Base-by-base conservation (phyloP, 2,113 vertebrate genomes). In the Rutilus rutilus region DNA sequence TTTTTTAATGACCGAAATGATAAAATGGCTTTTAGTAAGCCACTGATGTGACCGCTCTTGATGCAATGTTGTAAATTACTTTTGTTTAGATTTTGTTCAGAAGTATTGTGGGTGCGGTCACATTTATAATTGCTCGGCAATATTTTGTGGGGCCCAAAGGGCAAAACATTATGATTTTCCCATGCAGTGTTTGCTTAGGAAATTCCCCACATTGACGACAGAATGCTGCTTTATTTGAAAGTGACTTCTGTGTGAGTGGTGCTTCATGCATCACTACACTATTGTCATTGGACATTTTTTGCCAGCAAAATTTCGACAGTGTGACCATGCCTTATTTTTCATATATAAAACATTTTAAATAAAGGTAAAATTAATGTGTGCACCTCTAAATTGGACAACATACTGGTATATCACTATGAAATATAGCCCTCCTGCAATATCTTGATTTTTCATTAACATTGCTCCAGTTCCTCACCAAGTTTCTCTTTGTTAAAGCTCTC, bases 401-500 rank as follows among this genome's bases (percentile, higher is more conserved):
- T n/a, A 36, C 8, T 17, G 60, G 9, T 45, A 65, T 47, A 79
- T 42, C 30, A 33, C 39, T 15, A 6, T 69, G 12, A 42, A 79
- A 60, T 19, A 57, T 23, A 60, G 77, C 17, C 10, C 67, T 23
- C 36, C 21, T n/a, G 69, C 5, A 36, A 73, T 30, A 8, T 77
- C 42, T 75, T 75, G 25, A 8, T 65, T 67, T 67, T 57, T 59
- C 23, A 73, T 83, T 39, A 39, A 83, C 12, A 59, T 25, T n/a
- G 30, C 14, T 83, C 21, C 27, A 52, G 80, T 69, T 82, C 45
- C 45, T 52, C 5, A 25, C 80, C 80, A 39, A 39, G 67, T 39
- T 73, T 83, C 47, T 73, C 62, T 69, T 52, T 62, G 78, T 59
- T 59, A 52, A 73, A 17, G 47, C 30, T 50, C 42, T 83, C 47